Conservation (phyloP, 2,888 invertebrate genomes). For the Oscheius sp. region DNA sequence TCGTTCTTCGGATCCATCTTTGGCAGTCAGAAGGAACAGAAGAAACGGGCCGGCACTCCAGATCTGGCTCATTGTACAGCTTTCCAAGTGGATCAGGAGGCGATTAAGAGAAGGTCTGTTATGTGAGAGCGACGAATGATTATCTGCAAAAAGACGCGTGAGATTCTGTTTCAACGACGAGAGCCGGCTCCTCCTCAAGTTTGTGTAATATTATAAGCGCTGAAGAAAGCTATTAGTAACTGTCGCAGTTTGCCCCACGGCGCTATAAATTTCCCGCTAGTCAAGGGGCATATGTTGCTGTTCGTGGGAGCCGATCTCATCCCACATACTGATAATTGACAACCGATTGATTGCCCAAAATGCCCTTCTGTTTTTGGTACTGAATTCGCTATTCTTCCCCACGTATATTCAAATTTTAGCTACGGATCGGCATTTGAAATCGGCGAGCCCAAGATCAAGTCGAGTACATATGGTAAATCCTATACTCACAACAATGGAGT, state of each 20-base stretch:
- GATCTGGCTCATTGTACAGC: conserved; percentile 31
- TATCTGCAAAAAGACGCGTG: conserved; percentile 1
- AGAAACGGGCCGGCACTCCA: conserved; percentile 23
- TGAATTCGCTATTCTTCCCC: background rate
- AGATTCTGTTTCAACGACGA: background rate
- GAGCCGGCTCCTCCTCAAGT: conserved; percentile 7
- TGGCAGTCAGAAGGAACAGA: conserved; percentile 22
- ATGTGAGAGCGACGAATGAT: background rate
- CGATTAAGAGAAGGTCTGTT: conserved; percentile 16
- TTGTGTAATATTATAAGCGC: conserved; percentile 37
- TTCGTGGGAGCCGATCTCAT: background rate
- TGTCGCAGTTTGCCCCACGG: conserved; percentile 35
- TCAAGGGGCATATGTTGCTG: conserved; percentile 23
- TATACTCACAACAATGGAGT: conserved; percentile 10
- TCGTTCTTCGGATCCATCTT: conserved; percentile 23
- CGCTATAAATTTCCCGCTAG: conserved; percentile 32
- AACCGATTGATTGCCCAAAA: conserved; percentile 6
- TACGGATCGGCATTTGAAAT: conserved; percentile 56
- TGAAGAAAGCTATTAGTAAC: conserved; percentile 36
- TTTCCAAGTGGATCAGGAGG: conserved; percentile 27
- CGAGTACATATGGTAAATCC: background rate
- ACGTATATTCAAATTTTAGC: conserved; percentile 36
- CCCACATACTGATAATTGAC: conserved; percentile 27
- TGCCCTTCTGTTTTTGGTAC: conserved; percentile 32
- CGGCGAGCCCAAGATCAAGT: conserved; percentile 25